Percentiles rank a stretch among this genome's conserved stretches.
These are phyloP conservation scores for Clarias laeviceps DNA, from an alignment of 2,797 vertebrate genomes.

Conservation along the genomic window DNA sequence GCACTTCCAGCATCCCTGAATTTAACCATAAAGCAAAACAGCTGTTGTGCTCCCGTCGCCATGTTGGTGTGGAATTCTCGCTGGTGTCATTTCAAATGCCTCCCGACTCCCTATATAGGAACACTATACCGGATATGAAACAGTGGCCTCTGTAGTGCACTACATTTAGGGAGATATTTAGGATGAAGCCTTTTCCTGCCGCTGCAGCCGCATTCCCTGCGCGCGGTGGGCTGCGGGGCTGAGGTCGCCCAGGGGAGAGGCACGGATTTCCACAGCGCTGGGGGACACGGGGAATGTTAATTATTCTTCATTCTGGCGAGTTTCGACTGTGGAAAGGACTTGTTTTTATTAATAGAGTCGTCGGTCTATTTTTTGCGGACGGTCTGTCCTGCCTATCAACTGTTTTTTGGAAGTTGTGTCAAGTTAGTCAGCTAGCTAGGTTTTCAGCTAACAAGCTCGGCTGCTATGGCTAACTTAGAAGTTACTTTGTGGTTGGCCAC, in stretches of 20 bases:
- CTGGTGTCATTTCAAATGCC: background rate
- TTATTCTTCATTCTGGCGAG: background rate
- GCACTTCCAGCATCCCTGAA: constrained; percentile 33
- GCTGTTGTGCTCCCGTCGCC: constrained; percentile 44
- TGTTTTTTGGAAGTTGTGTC: constrained; percentile 32
- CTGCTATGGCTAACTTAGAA: constrained; percentile 17
- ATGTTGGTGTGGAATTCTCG: constrained; percentile 49
- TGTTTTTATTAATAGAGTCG: background rate
- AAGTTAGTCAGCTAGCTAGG: constrained; percentile 32
- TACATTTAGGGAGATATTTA: background rate
- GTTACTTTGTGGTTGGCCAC: constrained; percentile 26
- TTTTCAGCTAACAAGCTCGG: constrained; percentile 1
- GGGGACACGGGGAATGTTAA: constrained; percentile 5
- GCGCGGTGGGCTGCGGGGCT: constrained; percentile 25
- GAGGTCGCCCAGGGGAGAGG: constrained; percentile 37
- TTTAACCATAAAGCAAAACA: constrained; percentile 48
- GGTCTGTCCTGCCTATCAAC: background rate
- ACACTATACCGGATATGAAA: background rate
- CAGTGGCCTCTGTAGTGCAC: background rate
- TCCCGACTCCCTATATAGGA: background rate
- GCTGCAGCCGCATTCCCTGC: constrained; percentile 34
- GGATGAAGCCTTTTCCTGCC: constrained; percentile 20
- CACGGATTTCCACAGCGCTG: constrained; percentile 15
- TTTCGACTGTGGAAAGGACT: constrained; percentile 13
- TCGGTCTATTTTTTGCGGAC: constrained; percentile 20